Percentiles rank a stretch among this genome's conserved stretches.
Conservation (phyloP, 2,888 invertebrate genomes). For the Rhagonycha lutea region DNA sequence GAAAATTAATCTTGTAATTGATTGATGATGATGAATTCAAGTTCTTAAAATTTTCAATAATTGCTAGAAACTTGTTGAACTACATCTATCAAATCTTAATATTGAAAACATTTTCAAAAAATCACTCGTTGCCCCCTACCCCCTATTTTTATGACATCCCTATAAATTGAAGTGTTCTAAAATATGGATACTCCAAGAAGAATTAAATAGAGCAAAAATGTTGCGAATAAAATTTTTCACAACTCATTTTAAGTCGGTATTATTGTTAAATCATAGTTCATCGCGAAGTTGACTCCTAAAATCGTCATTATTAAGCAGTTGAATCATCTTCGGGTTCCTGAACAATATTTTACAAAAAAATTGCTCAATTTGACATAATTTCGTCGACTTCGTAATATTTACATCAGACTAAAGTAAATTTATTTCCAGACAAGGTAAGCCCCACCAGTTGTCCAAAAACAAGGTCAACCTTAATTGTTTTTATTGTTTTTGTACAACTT, state of each 20-base stretch:
- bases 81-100: too few species aligned
- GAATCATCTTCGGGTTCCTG: neutral
- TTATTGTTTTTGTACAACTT: neutral
- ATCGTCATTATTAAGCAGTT: neutral
- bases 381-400: neutral
- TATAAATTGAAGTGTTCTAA: neutral
- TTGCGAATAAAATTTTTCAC: neutral
- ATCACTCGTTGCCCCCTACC: too few species aligned
- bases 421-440: neutral
- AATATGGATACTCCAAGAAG: neutral
- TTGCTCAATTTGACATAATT: neutral
- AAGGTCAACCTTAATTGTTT: neutral
- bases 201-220: neutral
- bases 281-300: neutral
- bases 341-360: neutral
- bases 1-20: too few species aligned
- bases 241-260: neutral
- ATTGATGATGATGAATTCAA: too few species aligned
- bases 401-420: neutral
- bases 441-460: neutral
- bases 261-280: neutral
- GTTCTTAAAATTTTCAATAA: too few species aligned
- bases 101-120: too few species aligned
- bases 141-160: too few species aligned
- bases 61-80: too few species aligned